Evolutionary conservation across 2,888 invertebrate genomes (phyloP).

Genomic region (Gonocerus acuteangulatus): DNA sequence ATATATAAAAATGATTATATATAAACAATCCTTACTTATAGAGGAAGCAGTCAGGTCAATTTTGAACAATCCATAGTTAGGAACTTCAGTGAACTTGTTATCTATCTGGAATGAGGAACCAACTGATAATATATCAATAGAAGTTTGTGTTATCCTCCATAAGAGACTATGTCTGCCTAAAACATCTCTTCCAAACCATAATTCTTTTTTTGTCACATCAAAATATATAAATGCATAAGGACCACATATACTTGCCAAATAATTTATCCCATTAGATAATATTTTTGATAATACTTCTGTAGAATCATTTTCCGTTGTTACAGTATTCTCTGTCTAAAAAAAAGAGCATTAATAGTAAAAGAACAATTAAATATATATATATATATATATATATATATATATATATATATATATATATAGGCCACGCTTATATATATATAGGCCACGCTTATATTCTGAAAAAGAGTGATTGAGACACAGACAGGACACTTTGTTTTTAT

Average conservation of each 20-base stretch:
- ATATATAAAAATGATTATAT: too few species aligned
- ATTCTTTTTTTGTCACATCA: constrained; percentile 46
- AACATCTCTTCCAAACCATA: constrained; percentile 79
- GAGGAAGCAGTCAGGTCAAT: constrained; percentile 32
- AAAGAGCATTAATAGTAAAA: neutral
- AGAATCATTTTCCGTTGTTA: constrained; percentile 48
- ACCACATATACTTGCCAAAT: constrained; percentile 58
- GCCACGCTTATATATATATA: too few species aligned
- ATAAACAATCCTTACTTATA: constrained; percentile 24
- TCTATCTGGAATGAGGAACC: constrained; percentile 25
- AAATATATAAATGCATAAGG: constrained; percentile 79
- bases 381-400: too few species aligned
- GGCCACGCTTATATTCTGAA: too few species aligned
- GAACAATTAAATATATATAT: constrained; percentile 40
- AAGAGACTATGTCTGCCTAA: constrained; percentile 81
- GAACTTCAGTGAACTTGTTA: constrained; percentile 38
- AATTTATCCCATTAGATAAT: constrained; percentile 2
- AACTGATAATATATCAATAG: constrained; percentile 41
- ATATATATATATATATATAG: too few species aligned
- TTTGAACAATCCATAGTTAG: constrained; percentile 39
- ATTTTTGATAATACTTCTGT: constrained; percentile 45
- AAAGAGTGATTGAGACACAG: too few species aligned
- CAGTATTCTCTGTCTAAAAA: neutral
- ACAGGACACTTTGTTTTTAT: too few species aligned
- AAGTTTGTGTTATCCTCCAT: constrained; percentile 40